phyloP scores from a whole-genome alignment of 53 echinoderm and acorn worm species.

The Arbacia lixula region DNA sequence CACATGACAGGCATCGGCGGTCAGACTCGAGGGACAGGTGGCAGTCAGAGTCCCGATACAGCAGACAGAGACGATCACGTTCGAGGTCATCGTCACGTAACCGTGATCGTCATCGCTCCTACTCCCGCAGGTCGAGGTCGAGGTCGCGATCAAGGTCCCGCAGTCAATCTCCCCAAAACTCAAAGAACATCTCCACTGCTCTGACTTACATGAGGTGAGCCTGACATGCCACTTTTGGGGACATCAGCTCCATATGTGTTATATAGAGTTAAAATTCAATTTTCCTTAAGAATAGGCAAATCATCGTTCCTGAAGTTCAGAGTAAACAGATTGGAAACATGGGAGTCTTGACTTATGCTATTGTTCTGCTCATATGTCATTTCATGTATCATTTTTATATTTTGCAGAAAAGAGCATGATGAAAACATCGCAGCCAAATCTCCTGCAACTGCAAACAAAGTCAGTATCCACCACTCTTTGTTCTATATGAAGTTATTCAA shows the following conservation, averaged over 20 bases:
- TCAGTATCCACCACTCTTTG: constrained; percentile 84
- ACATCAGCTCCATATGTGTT: too few species aligned
- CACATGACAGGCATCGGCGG: not conserved
- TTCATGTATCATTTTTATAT: not conserved
- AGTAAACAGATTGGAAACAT: too few species aligned
- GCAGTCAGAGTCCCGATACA: not conserved
- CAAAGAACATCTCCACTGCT: not conserved
- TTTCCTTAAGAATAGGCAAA: too few species aligned
- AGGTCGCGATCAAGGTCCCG: constrained; percentile 29
- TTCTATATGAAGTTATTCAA: too few species aligned
- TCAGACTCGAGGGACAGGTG: constrained; percentile 34
- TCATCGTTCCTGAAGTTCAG: too few species aligned
- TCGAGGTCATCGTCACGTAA: constrained; percentile 37
- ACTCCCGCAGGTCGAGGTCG: constrained; percentile 28
- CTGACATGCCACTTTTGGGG: too few species aligned
- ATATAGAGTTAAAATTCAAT: too few species aligned
- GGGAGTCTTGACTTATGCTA: too few species aligned
- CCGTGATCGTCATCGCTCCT: not conserved
- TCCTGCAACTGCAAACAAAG: constrained; percentile 79
- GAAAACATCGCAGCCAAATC: constrained; percentile 51
- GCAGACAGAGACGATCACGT: constrained; percentile 12
- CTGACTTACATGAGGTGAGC: not conserved
- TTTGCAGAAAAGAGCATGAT: constrained; percentile 43
- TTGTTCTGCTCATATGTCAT: not conserved
- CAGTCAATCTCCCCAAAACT: constrained; percentile 12